A percentile compares a stretch with the other conserved stretches of the same genome.
Evolutionary conservation across 2,888 invertebrate species (phyloP).

Genomic region (Ichneumoninae sp.): DNA sequence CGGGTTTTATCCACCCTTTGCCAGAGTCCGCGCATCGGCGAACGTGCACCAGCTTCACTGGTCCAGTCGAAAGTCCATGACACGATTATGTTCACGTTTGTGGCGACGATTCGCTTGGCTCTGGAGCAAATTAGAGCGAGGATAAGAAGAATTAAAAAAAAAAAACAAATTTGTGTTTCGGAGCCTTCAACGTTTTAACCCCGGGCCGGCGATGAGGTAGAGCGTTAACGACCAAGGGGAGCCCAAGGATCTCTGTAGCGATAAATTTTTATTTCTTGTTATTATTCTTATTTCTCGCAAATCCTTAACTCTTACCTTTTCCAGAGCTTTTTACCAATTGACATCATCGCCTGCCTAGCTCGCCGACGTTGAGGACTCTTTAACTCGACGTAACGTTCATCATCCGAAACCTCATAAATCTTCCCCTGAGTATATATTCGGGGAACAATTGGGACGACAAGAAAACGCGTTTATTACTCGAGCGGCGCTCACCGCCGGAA

Average conservation of each 20-base stretch:
- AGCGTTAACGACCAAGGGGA: slow-evolving; percentile 62
- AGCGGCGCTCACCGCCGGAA: slow-evolving; percentile 20
- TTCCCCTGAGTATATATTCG: slow-evolving; percentile 1
- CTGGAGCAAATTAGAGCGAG: slow-evolving; percentile 18
- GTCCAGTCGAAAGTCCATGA: neutral
- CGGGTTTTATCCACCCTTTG: slow-evolving; percentile 36
- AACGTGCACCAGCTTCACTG: neutral
- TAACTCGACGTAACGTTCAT: slow-evolving; percentile 60
- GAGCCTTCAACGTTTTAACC: slow-evolving; percentile 78
- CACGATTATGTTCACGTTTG: neutral
- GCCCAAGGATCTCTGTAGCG: slow-evolving; percentile 63
- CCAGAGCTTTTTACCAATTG: slow-evolving; percentile 62
- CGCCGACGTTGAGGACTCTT: slow-evolving; percentile 77
- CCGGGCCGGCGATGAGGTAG: slow-evolving; percentile 82
- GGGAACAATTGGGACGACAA: neutral
- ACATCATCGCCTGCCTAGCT: slow-evolving; percentile 80
- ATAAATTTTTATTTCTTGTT: slow-evolving; percentile 9
- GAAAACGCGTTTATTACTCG: neutral
- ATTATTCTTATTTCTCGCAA: slow-evolving; percentile 23
- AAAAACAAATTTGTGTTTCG: slow-evolving; percentile 64
- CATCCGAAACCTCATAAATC: slow-evolving; percentile 59
- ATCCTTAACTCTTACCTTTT: slow-evolving; percentile 62
- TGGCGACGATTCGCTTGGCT: neutral
- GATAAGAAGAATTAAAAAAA: slow-evolving; percentile 21
- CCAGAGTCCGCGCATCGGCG: neutral